Evolutionary conservation across 1,140 invertebrate species (phyloP).

Genomic region (Neuroterus valhalla): DNA sequence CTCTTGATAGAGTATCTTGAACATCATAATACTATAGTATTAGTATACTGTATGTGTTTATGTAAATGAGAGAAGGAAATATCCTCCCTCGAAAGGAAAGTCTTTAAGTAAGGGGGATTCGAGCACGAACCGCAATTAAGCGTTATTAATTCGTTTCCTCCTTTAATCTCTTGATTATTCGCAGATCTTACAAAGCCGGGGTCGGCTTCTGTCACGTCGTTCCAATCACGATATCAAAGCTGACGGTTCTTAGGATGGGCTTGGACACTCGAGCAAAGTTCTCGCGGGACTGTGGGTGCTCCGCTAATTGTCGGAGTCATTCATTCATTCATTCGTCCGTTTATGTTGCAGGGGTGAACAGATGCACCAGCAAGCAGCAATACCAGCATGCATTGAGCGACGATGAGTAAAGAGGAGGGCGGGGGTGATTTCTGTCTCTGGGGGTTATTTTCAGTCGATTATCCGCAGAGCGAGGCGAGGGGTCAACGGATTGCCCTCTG

Average conservation of each 20-base stretch:
- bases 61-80: background rate
- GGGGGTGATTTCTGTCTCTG: constrained; percentile 59
- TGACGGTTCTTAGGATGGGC: constrained; percentile 43
- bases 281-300: constrained; percentile 39
- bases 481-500: constrained; percentile 58
- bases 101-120: constrained; percentile 14
- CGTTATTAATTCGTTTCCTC: constrained; percentile 36
- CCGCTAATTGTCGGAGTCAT: constrained; percentile 67
- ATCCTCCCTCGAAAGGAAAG: background rate
- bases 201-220: constrained; percentile 35
- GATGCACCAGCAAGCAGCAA: constrained; percentile 57
- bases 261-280: constrained; percentile 47
- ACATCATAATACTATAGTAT: no score
- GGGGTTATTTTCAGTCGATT: constrained; percentile 75
- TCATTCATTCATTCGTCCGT: constrained; percentile 58
- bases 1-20: no score
- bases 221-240: constrained; percentile 55
- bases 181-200: constrained; percentile 44
- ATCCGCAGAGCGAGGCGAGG: constrained; percentile 64
- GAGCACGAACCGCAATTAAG: constrained; percentile 18
- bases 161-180: constrained; percentile 53
- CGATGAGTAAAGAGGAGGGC: constrained; percentile 41
- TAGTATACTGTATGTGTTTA: no score
- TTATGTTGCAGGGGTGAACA: constrained; percentile 60
- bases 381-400: constrained; percentile 50